Evolutionary conservation across 2,113 vertebrate species (phyloP).

Genomic region (Ardeotis arabs): DNA sequence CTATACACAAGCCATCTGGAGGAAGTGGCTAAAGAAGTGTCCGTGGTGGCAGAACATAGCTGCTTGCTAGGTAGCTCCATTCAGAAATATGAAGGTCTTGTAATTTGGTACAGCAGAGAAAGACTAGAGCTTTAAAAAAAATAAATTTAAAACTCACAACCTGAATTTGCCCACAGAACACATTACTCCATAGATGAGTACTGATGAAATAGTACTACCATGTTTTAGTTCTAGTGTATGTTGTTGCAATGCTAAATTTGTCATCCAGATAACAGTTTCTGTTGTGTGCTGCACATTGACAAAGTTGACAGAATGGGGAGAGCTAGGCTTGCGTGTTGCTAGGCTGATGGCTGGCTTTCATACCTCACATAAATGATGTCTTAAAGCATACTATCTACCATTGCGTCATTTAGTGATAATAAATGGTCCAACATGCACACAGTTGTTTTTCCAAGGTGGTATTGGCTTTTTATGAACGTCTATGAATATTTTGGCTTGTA

Average conservation of each 20-base stretch:
- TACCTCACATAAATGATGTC: not conserved
- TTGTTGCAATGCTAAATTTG: not conserved
- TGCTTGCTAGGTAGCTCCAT: not conserved
- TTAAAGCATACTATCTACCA: not conserved
- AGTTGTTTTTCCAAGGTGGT: not conserved
- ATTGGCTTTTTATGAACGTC: slow-evolving; percentile 16
- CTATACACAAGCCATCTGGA: not conserved
- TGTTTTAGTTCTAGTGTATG: not conserved
- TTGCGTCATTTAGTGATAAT: not conserved
- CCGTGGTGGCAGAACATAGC: rapidly evolving
- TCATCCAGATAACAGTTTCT: not conserved
- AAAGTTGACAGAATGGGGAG: not conserved
- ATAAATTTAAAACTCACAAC: not conserved
- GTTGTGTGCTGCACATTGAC: not conserved
- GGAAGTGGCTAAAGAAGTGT: not conserved
- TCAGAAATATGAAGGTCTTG: not conserved
- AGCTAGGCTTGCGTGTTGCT: not conserved
- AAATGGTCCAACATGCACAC: not conserved
- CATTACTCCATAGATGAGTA: rapidly evolving
- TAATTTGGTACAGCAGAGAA: not conserved
- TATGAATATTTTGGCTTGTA: not conserved
- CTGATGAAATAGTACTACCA: not conserved
- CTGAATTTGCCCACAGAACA: not conserved
- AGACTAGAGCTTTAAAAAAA: not conserved
- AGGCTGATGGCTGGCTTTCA: not conserved